A percentile compares a stretch with the other conserved stretches of the same genome.
These are phyloP conservation scores for Pollenia amentaria DNA, from an alignment of 2,888 invertebrate species.

Conservation along the genomic window DNA sequence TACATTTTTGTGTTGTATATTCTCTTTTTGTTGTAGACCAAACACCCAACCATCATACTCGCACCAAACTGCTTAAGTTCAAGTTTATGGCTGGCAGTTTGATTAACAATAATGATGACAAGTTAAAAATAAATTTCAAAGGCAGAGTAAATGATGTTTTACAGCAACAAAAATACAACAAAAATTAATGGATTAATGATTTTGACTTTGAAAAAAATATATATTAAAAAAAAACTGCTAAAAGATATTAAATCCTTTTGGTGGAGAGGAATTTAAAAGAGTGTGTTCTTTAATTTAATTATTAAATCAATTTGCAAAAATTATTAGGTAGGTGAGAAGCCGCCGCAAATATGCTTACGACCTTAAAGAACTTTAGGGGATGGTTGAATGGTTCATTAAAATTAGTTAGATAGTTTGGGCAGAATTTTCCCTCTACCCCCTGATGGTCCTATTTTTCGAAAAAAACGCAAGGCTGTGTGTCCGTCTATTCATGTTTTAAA, in stretches of 20 bases:
- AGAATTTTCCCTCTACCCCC: too few relatives aligned
- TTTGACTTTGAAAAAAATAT: conserved; percentile 41
- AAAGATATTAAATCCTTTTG: conserved; percentile 41
- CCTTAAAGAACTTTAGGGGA: too few relatives aligned
- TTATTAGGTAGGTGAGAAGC: too few relatives aligned
- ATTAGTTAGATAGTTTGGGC: too few relatives aligned
- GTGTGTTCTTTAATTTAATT: not conserved
- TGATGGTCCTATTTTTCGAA: too few relatives aligned
- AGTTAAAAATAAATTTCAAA: conserved; percentile 61
- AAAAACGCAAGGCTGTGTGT: too few relatives aligned
- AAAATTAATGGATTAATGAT: conserved; percentile 67
- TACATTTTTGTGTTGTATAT: conserved; percentile 64
- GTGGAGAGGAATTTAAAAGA: conserved; percentile 7
- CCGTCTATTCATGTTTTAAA: too few relatives aligned
- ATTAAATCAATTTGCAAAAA: too few relatives aligned
- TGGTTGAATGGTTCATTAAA: too few relatives aligned
- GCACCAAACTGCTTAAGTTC: conserved; percentile 61
- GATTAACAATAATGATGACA: conserved; percentile 73
- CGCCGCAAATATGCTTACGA: too few relatives aligned
- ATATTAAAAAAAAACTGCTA: not conserved
- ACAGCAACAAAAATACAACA: conserved; percentile 35
- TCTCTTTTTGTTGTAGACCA: conserved; percentile 47
- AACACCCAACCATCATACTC: conserved; percentile 14
- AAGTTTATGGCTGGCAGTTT: conserved; percentile 73
- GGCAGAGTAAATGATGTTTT: conserved; percentile 61